phyloP scores from a whole-genome alignment of 37 sponge, comb jelly and placozoan species.

The Aplysina aerophoba region DNA sequence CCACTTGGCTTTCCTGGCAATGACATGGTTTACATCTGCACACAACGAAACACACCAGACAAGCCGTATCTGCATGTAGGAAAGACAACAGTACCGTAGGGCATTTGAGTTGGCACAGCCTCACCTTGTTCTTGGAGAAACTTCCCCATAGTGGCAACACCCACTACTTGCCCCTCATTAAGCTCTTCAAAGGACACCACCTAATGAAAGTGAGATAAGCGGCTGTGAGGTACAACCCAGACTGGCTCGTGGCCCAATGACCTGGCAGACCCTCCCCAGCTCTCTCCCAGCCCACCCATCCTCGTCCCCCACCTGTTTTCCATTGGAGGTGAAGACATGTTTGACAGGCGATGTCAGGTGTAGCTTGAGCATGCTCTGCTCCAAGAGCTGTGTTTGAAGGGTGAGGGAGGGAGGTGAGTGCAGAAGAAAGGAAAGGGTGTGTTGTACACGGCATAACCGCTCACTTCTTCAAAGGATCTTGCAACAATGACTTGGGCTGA shows the following conservation, averaged over 20 bases:
- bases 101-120: not conserved
- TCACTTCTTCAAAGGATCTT: not conserved
- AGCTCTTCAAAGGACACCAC: not conserved
- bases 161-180: not conserved
- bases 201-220: not conserved
- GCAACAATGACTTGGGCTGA: no score
- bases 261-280: not conserved
- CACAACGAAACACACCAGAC: not conserved
- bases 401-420: no score
- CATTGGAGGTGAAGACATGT: not conserved
- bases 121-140: conserved; percentile 17
- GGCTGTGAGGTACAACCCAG: no score
- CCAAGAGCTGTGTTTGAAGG: not conserved
- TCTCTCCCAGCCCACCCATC: not conserved
- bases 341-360: not conserved
- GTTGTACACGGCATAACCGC: not conserved
- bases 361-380: conserved; percentile 4
- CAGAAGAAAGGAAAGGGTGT: not conserved
- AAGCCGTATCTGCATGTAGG: not conserved
- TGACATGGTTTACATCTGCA: not conserved
- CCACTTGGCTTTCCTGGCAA: conserved; percentile 18
- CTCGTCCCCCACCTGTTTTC: not conserved
- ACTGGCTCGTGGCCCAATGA: not conserved
- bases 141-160: not conserved
- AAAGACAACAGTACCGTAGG: not conserved